phyloP scores from a whole-genome alignment of 2,888 invertebrate genomes.

The Mimas tiliae region DNA sequence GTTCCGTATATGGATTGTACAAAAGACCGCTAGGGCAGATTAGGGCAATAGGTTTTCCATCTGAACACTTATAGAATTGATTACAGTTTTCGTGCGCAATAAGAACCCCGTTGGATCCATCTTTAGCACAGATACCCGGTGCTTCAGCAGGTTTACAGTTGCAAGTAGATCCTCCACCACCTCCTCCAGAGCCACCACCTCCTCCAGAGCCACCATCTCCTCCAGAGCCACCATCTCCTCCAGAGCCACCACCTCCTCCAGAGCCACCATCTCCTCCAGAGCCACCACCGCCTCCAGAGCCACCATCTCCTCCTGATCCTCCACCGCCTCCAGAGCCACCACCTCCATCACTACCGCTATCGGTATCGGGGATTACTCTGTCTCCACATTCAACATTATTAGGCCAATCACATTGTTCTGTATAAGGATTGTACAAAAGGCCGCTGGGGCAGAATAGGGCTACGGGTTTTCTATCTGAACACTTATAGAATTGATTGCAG shows the following conservation, averaged over 20 bases:
- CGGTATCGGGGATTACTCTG: slow-evolving; percentile 37
- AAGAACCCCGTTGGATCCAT: slow-evolving; percentile 33
- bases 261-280: slow-evolving; percentile 24
- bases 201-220: slow-evolving; percentile 20
- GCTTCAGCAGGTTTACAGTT: slow-evolving; percentile 37
- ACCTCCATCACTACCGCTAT: slow-evolving; percentile 17
- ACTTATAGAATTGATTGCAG: slow-evolving; percentile 68
- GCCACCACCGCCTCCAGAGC: slow-evolving; percentile 32
- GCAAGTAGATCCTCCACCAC: slow-evolving; percentile 31
- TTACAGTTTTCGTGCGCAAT: slow-evolving; percentile 44
- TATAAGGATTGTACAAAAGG: slow-evolving; percentile 43
- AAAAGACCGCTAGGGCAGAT: slow-evolving; percentile 37
- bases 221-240: slow-evolving; percentile 5
- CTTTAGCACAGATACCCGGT: slow-evolving; percentile 31
- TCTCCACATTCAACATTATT: slow-evolving; percentile 47
- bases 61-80: slow-evolving; percentile 40
- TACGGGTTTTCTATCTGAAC: slow-evolving; percentile 82
- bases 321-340: slow-evolving; percentile 23
- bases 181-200: slow-evolving; percentile 23
- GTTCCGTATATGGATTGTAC: slow-evolving; percentile 40
- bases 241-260: neutral
- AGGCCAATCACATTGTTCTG: slow-evolving; percentile 49
- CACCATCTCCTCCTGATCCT: slow-evolving; percentile 48
- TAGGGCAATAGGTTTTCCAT: slow-evolving; percentile 36
- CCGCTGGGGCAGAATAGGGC: slow-evolving; percentile 78